Evolutionary conservation across 2,113 vertebrate genomes (phyloP).

Genomic region (Nasalis larvatus): DNA sequence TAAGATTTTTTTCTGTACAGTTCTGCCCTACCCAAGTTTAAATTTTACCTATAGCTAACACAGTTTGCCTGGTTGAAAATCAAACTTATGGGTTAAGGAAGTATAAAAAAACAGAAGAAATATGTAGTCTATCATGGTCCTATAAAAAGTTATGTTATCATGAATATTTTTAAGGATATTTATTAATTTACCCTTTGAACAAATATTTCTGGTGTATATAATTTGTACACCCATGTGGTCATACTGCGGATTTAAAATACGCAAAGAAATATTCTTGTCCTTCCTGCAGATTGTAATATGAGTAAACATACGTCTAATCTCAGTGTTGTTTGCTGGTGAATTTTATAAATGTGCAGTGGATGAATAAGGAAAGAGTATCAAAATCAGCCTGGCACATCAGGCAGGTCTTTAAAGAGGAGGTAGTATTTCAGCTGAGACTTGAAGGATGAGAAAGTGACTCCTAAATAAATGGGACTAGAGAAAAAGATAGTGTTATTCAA

Average conservation of each 20-base stretch:
- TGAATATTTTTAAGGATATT: not conserved
- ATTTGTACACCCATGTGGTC: not conserved
- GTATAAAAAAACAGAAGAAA: not conserved
- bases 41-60: not conserved
- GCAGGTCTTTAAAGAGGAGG: not conserved
- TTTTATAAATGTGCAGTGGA: not conserved
- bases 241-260: not conserved
- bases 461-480: not conserved
- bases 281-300: not conserved
- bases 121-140: accelerated
- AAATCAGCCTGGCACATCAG: not conserved
- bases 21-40: not conserved
- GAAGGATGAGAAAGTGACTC: not conserved
- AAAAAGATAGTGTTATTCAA: not conserved
- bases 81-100: not conserved
- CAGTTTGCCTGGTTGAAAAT: not conserved
- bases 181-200: not conserved
- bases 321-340: not conserved
- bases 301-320: not conserved
- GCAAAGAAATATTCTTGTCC: not conserved
- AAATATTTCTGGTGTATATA: not conserved
- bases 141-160: not conserved
- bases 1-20: not conserved
- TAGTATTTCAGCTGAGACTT: not conserved
- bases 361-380: not conserved